Evolutionary conservation across 2,888 invertebrate species (phyloP).

Genomic region (Gryllus longicercus): DNA sequence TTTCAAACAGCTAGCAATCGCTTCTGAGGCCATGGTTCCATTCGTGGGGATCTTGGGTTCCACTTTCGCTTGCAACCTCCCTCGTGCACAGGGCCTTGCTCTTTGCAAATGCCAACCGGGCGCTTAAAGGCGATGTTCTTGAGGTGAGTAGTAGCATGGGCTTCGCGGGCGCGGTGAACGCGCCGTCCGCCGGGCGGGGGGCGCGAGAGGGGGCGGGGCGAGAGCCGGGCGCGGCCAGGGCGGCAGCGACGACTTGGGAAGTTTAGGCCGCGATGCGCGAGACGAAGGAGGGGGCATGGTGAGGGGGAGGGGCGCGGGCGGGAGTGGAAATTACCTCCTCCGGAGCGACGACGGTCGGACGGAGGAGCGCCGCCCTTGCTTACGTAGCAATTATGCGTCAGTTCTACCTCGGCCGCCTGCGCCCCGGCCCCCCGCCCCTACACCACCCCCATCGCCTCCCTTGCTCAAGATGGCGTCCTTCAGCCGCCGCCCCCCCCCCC

Average conservation of each 20-base stretch:
- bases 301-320: background rate
- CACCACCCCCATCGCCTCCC: background rate
- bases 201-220: background rate
- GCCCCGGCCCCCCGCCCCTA: background rate
- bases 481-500: background rate
- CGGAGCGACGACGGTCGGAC: background rate
- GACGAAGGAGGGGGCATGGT: too few relatives aligned
- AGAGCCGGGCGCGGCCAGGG: background rate
- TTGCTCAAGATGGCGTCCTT: background rate
- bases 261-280: background rate
- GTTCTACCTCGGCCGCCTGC: background rate
- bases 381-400: constrained; percentile 17
- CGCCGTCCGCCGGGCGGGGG: background rate
- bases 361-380: background rate
- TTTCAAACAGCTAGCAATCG: too few relatives aligned
- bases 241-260: background rate
- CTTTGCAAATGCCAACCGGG: background rate
- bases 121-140: background rate
- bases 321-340: constrained; percentile 17
- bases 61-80: background rate
- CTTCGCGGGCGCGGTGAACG: background rate
- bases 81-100: background rate
- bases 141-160: background rate
- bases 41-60: too few relatives aligned
- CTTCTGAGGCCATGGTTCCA: too few relatives aligned